These are phyloP conservation scores for Phyllopteryx taeniolatus DNA, from an alignment of 2,113 vertebrate genomes.

Conservation along the genomic window DNA sequence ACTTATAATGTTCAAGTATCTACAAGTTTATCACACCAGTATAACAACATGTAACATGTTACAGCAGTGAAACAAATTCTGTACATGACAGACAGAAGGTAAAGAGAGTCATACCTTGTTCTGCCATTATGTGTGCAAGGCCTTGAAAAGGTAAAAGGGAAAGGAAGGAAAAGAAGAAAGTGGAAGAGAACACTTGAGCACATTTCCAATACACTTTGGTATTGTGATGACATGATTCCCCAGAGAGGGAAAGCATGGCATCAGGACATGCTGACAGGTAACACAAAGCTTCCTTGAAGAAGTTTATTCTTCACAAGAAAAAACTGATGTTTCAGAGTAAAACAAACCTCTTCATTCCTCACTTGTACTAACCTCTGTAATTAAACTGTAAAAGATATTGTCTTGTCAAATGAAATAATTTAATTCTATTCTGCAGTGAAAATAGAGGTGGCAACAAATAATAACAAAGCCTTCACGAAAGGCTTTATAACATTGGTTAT, in stretches of 20 bases:
- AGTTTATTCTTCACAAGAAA: constrained; percentile 35
- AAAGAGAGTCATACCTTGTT: constrained; percentile 88
- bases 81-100: constrained; percentile 14
- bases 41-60: constrained; percentile 18
- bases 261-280: constrained; percentile 37
- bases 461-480: not conserved
- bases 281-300: constrained; percentile 46
- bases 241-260: constrained; percentile 61
- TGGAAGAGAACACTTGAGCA: constrained; percentile 29
- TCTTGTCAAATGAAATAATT: not conserved
- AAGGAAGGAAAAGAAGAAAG: constrained; percentile 22
- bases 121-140: constrained; percentile 93
- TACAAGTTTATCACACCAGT: constrained; percentile 9
- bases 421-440: not conserved
- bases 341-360: not conserved
- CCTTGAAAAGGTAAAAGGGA: constrained; percentile 70
- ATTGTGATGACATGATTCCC: constrained; percentile 66
- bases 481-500: no score
- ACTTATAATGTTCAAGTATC: not conserved
- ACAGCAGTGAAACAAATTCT: not conserved
- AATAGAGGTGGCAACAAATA: not conserved
- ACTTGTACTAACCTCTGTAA: not conserved
- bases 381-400: not conserved
- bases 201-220: constrained; percentile 64
- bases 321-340: not conserved